phyloP scores from a whole-genome alignment of 92 coral and sea anemone species.

The Actinernus sp. region DNA sequence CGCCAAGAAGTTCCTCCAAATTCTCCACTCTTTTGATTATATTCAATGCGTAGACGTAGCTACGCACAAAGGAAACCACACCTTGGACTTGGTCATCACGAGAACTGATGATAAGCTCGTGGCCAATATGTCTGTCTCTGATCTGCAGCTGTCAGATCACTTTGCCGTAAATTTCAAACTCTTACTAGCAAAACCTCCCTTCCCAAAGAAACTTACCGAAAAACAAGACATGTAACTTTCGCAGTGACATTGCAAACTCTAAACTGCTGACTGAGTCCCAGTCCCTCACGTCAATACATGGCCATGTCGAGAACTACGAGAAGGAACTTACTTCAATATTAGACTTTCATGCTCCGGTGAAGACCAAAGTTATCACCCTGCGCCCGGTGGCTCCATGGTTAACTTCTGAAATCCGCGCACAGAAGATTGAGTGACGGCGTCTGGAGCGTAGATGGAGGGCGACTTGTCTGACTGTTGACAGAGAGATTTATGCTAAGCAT shows the following conservation, averaged over 20 bases:
- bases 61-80: constrained; percentile 23
- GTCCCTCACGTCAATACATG: no score
- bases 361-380: neutral
- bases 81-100: constrained; percentile 25
- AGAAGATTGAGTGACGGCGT: neutral
- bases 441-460: constrained; percentile 18
- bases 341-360: constrained; percentile 6
- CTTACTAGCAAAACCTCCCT: no score
- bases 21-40: neutral
- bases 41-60: constrained; percentile 1
- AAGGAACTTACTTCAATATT: neutral
- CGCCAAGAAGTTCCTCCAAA: neutral
- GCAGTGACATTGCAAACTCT: no score
- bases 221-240: no score
- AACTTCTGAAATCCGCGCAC: constrained; percentile 7
- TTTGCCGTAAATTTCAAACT: no score
- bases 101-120: constrained; percentile 16
- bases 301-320: neutral
- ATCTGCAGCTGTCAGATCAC: constrained; percentile 24
- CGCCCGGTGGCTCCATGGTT: constrained; percentile 32
- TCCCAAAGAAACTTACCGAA: no score
- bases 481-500: constrained; percentile 5
- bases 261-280: no score
- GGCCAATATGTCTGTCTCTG: neutral
- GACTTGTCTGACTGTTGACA: neutral